These are phyloP conservation scores for Antechinus stuartii DNA, from an alignment of 2,113 vertebrate genomes.

Conservation along the genomic window DNA sequence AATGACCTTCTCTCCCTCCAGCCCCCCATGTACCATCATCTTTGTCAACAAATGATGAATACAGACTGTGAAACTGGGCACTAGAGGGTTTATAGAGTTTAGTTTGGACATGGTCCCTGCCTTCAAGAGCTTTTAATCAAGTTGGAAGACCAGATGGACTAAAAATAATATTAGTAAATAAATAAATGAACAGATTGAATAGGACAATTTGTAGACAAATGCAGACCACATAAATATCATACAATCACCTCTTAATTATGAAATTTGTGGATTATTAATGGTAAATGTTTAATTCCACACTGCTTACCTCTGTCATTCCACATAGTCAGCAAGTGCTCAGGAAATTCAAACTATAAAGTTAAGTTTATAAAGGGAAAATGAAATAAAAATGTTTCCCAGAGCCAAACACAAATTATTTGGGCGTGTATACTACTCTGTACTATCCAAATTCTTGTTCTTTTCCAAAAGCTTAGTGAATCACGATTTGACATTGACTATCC, in stretches of 20 bases:
- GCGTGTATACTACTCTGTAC: background rate
- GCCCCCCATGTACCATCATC: too few species aligned
- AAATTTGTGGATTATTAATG: background rate
- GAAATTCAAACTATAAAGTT: slow-evolving; percentile 17
- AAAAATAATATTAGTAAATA: slow-evolving; percentile 22
- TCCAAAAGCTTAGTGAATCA: background rate
- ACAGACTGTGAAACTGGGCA: background rate
- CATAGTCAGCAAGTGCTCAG: background rate
- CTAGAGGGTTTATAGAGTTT: background rate
- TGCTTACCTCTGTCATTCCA: slow-evolving; percentile 23
- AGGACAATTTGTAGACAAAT: background rate
- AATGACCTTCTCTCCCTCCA: background rate
- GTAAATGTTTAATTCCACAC: slow-evolving; percentile 9
- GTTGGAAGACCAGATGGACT: background rate
- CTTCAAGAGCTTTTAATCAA: slow-evolving; percentile 11
- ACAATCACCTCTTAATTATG: background rate
- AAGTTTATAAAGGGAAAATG: background rate
- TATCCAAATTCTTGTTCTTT: background rate
- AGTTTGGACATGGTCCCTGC: background rate
- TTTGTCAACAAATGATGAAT: background rate
- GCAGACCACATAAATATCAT: background rate
- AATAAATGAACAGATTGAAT: background rate
- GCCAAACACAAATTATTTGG: background rate
- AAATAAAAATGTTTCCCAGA: background rate
- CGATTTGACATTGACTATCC: background rate